These are phyloP conservation scores for Rhyacophila evoluta DNA, from an alignment of 2,888 invertebrate genomes.

Conservation along the genomic window DNA sequence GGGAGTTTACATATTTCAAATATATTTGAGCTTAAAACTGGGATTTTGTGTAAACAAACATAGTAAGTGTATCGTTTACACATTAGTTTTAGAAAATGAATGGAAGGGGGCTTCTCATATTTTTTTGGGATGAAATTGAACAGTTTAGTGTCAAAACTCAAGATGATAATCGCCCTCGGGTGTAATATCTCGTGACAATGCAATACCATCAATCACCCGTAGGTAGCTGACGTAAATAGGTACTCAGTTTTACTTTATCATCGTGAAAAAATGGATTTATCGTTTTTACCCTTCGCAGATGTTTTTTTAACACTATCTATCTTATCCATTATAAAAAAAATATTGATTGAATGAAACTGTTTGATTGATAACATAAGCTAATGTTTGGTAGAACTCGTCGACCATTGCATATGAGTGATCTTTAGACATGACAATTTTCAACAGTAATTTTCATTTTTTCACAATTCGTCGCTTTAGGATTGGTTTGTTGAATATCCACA, in stretches of 20 bases:
- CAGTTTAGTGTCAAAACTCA: slow-evolving; percentile 19
- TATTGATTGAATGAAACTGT: not conserved
- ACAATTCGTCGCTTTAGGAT: too few relatives aligned
- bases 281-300: slow-evolving; percentile 5
- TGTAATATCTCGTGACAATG: not conserved
- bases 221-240: not conserved
- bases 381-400: too few relatives aligned
- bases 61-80: not conserved
- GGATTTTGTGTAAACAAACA: too few relatives aligned
- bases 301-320: not conserved
- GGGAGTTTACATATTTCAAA: too few relatives aligned
- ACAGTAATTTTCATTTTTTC: too few relatives aligned
- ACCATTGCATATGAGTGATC: too few relatives aligned
- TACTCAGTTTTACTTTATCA: slow-evolving; percentile 5
- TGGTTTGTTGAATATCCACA: too few relatives aligned
- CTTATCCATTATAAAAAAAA: not conserved
- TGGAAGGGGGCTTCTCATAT: not conserved
- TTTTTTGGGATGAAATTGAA: not conserved
- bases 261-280: slow-evolving; percentile 1
- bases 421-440: too few relatives aligned
- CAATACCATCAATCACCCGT: not conserved
- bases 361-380: not conserved
- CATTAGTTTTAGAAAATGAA: not conserved
- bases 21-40: too few relatives aligned
- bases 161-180: slow-evolving; percentile 19